Base-by-base conservation (phyloP, 2,888 invertebrate species). In the Plutella xylostella region DNA sequence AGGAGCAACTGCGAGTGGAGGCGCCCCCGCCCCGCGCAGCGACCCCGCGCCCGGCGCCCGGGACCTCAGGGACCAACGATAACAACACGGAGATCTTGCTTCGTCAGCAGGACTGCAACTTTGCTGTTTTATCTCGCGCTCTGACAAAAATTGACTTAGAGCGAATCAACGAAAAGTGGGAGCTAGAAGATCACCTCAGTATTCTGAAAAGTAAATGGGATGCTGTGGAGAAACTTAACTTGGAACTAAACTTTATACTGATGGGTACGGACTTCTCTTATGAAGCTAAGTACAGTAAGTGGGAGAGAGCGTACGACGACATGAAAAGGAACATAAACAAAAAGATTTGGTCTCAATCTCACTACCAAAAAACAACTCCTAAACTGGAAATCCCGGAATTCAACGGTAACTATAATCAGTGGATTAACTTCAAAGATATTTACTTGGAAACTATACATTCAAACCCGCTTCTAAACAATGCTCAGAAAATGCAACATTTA, bases 401-500 rank as follows among this genome's bases (percentile, higher is more conserved):
- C 12, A 6, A 18, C 17, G 35, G 35, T 6, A 14, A 35, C 12
- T 18, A 35, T 14, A 35, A 4, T 9, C 7, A 12, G 6, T 35
- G 35, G 35, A 18, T 35, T 4, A 6, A 15, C 17, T 35, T 35
- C 18, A 35, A 35, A 14, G 35, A 35, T 18, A 7, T 35, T 4
- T 35, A 7, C 18, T 17, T 18, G 1, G 54, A 54, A 35, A 44
- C 47, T 1, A 45, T 56, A n/a, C 51, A 55, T 33, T 47, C 46
- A 9, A 57, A 55, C 37, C 45, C 44, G 0, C n/a, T 33, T 3
- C 34, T 55, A 9, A 41, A 43, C 6, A 52, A 48, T 1, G 46
- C 55, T 0, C 57, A 55, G 38, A 57, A 56, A 34, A 54, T 57
- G 54, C 51, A 52, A 12, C 48, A 47, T 47, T 12, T 41, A 4